phyloP scores from a whole-genome alignment of 2,797 vertebrate species.

The Galagoides demidoff region DNA sequence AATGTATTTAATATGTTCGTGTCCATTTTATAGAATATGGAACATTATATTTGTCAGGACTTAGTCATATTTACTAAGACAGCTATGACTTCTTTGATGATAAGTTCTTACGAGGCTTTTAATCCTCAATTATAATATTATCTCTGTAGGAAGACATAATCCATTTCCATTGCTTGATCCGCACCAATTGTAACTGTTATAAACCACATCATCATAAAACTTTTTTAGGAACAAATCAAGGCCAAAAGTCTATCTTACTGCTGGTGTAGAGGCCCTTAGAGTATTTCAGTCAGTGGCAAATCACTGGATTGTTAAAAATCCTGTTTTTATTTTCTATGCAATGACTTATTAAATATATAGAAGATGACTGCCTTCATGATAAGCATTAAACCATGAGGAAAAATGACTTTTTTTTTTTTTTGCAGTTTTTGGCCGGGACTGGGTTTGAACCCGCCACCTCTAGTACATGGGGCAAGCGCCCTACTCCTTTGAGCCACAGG shows the following conservation, averaged over 20 bases:
- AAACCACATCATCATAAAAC: not conserved
- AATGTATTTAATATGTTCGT: slow-evolving; percentile 1
- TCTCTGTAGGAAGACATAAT: not conserved
- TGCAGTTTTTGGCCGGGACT: too few relatives aligned
- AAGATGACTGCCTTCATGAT: not conserved
- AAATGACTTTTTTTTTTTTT: not conserved
- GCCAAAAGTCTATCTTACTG: slow-evolving; percentile 8
- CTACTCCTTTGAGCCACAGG: too few relatives aligned
- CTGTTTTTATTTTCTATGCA: not conserved
- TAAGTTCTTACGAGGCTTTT: slow-evolving; percentile 28
- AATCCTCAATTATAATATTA: slow-evolving; percentile 43
- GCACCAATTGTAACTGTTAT: not conserved
- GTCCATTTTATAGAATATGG: not conserved
- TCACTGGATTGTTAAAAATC: not conserved
- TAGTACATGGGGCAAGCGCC: too few relatives aligned
- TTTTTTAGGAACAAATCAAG: slow-evolving; percentile 52
- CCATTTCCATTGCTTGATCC: slow-evolving; percentile 28
- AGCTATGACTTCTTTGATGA: slow-evolving; percentile 17
- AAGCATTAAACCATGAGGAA: not conserved
- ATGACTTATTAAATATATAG: slow-evolving; percentile 4
- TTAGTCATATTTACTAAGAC: slow-evolving; percentile 30
- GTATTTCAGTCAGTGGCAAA: not conserved
- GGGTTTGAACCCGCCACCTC: too few relatives aligned
- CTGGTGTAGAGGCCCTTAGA: not conserved
- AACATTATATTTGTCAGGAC: not conserved